A percentile compares a stretch with the other conserved stretches of the same genome.
Evolutionary conservation across 30 jellyfish, hydroid and myxozoan species (phyloP).

Genomic region (Mastigias papua): DNA sequence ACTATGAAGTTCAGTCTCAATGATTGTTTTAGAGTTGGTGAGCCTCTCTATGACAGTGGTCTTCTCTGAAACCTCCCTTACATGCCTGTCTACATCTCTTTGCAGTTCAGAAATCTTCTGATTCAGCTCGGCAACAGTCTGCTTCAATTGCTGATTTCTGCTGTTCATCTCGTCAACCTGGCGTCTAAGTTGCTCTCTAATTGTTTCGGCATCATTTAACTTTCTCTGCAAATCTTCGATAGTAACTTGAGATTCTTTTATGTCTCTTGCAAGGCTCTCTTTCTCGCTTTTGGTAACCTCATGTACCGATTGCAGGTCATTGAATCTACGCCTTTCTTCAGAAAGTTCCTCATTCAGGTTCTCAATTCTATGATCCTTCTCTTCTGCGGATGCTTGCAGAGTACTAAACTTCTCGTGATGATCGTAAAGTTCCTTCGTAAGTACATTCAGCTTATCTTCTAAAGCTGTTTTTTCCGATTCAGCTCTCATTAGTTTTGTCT

Average conservation of each 20-base stretch:
- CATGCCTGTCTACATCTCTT: constrained; percentile 73
- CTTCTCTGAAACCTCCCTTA: constrained; percentile 80
- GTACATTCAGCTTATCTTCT: constrained; percentile 72
- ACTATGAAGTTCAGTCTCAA: constrained; percentile 85
- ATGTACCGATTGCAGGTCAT: constrained; percentile 84
- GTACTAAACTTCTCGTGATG: constrained; percentile 83
- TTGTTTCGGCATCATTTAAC: constrained; percentile 81
- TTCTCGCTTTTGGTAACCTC: constrained; percentile 69
- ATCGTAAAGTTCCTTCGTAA: constrained; percentile 79
- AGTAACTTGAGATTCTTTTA: constrained; percentile 58
- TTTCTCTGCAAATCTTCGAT: constrained; percentile 80
- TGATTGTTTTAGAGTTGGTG: constrained; percentile 62
- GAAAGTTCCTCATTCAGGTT: constrained; percentile 74
- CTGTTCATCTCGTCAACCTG: constrained; percentile 83
- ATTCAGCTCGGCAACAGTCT: constrained; percentile 70
- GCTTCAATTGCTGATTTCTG: constrained; percentile 83
- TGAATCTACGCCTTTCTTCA: constrained; percentile 72
- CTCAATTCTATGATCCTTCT: constrained; percentile 86
- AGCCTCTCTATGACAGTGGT: constrained; percentile 82
- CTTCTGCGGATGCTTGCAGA: constrained; percentile 90
- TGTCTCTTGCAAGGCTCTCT: constrained; percentile 66
- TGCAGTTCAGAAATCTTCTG: constrained; percentile 78
- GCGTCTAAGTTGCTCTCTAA: constrained; percentile 66
- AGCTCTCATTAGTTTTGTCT: constrained; percentile 80
- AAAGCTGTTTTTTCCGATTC: constrained; percentile 81